These are phyloP conservation scores for Steinernema carpocapsae DNA, from an alignment of 2,888 invertebrate species.

Conservation along the genomic window DNA sequence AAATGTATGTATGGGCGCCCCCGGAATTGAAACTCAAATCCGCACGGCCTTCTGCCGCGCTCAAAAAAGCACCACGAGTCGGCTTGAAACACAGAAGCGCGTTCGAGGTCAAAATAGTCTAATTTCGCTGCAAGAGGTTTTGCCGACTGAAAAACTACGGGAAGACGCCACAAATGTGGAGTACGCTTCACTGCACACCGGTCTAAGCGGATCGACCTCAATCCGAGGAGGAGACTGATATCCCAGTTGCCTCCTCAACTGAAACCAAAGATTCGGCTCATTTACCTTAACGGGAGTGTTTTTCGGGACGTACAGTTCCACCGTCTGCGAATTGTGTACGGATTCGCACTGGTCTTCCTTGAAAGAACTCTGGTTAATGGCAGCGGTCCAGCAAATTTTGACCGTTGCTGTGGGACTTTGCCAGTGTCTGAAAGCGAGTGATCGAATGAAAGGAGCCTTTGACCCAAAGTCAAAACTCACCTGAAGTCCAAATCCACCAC, in stretches of 20 bases:
- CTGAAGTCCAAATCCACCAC: slow-evolving; percentile 47
- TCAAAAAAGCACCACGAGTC: too few relatives aligned
- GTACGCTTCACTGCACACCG: background rate
- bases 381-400: slow-evolving; percentile 49
- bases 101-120: background rate
- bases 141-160: background rate
- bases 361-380: slow-evolving; percentile 39
- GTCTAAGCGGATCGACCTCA: slow-evolving; percentile 33
- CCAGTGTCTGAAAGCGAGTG: slow-evolving; percentile 51
- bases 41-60: too few relatives aligned
- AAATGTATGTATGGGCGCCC: too few relatives aligned
- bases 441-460: background rate
- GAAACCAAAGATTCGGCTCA: background rate
- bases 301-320: slow-evolving; percentile 30
- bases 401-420: slow-evolving; percentile 53
- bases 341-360: slow-evolving; percentile 9
- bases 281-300: slow-evolving; percentile 24
- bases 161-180: background rate
- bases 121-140: background rate
- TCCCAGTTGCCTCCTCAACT: background rate
- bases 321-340: background rate
- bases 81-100: background rate
- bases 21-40: too few relatives aligned
- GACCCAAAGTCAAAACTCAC: slow-evolving; percentile 31
- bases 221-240: background rate